Evolutionary conservation across 1,140 invertebrate species (phyloP).

Genomic region (Lepidostoma basale): DNA sequence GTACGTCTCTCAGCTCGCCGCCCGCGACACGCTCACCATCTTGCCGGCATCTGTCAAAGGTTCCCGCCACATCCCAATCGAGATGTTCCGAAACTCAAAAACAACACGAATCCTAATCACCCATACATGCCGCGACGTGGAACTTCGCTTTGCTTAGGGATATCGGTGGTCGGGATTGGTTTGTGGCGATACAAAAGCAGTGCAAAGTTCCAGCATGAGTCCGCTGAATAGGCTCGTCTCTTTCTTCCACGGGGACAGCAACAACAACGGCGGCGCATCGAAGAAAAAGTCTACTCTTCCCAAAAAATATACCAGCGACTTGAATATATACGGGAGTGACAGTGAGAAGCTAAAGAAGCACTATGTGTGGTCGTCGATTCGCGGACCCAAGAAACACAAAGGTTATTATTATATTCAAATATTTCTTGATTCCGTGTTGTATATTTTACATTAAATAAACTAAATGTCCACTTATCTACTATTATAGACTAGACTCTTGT

Average conservation of each 20-base stretch:
- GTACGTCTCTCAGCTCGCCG: not conserved
- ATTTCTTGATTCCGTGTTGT: no score
- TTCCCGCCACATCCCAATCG: not conserved
- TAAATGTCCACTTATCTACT: no score
- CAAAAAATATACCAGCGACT: slow-evolving; percentile 44
- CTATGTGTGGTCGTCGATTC: slow-evolving; percentile 42
- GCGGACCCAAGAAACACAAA: slow-evolving; percentile 40
- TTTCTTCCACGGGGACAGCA: slow-evolving; percentile 39
- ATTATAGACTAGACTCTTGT: no score
- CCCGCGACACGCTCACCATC: slow-evolving; percentile 1
- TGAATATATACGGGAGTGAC: slow-evolving; percentile 44
- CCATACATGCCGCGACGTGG: no score
- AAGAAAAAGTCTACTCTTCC: slow-evolving; percentile 34
- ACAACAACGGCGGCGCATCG: slow-evolving; percentile 28
- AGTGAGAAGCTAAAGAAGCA: slow-evolving; percentile 43
- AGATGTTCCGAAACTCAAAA: not conserved
- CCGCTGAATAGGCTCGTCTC: slow-evolving; percentile 42
- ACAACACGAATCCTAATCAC: no score
- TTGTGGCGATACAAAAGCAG: no score
- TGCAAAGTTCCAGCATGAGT: slow-evolving; percentile 41
- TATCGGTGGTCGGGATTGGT: no score
- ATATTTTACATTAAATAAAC: no score
- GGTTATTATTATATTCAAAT: slow-evolving; percentile 20
- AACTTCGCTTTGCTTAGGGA: no score
- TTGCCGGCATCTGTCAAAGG: slow-evolving; percentile 8